Percentiles rank a stretch among this genome's conserved stretches.
phyloP scores from a whole-genome alignment of 2,113 vertebrate genomes.

The Anolis carolinensis region DNA sequence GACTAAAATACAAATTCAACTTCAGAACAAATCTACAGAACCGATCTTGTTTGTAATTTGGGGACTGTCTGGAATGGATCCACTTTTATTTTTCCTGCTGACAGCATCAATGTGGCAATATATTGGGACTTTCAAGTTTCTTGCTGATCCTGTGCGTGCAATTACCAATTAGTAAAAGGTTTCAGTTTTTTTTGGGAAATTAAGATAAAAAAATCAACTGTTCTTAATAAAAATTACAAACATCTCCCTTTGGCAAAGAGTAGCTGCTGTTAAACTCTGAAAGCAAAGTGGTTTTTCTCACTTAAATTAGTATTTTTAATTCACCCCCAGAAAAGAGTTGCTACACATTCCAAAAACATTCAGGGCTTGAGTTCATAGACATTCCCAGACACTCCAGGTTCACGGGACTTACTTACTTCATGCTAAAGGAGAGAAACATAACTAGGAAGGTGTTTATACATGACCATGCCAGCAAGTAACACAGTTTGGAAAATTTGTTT shows the following conservation, averaged over 20 bases:
- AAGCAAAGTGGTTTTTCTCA: conserved; percentile 35
- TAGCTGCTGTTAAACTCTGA: conserved; percentile 20
- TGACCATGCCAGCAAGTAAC: too few species aligned
- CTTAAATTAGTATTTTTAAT: too few species aligned
- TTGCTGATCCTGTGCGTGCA: conserved; percentile 16
- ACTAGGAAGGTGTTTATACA: background rate
- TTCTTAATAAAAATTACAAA: background rate
- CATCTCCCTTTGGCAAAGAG: conserved; percentile 30
- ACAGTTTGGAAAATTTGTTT: background rate
- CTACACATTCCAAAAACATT: background rate
- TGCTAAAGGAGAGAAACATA: background rate
- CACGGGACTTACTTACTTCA: background rate
- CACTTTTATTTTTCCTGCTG: background rate
- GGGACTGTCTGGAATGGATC: background rate
- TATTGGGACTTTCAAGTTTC: background rate
- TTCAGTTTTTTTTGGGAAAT: conserved; percentile 17
- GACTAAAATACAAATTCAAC: too few species aligned
- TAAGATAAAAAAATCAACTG: conserved; percentile 32
- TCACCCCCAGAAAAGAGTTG: background rate
- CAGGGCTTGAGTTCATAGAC: background rate
- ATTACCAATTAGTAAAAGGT: conserved; percentile 37
- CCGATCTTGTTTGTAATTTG: too few species aligned
- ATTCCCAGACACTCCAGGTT: background rate
- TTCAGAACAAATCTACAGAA: too few species aligned
- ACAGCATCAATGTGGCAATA: background rate